These are phyloP conservation scores for Maniola jurtina DNA, from an alignment of 1,140 invertebrate genomes.

Conservation along the genomic window DNA sequence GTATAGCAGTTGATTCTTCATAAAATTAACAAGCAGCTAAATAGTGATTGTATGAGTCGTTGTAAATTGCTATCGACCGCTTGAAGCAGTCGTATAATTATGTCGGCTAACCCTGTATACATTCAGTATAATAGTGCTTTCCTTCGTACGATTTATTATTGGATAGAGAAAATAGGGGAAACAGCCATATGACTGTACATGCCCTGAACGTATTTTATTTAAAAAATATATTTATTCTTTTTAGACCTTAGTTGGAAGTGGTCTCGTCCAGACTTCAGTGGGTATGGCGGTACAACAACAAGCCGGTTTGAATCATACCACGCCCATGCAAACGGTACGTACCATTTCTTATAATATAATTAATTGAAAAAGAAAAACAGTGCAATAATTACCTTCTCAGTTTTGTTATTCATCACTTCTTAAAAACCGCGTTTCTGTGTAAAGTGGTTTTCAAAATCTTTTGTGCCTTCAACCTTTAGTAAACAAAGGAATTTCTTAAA, in stretches of 20 bases:
- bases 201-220: no score
- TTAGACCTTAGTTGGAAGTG: constrained; percentile 50
- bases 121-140: no score
- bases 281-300: constrained; percentile 58
- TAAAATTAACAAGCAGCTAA: no score
- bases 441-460: no score
- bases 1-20: no score
- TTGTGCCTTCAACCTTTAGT: no score
- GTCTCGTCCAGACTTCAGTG: constrained; percentile 60
- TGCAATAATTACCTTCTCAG: not conserved
- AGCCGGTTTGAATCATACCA: constrained; percentile 40
- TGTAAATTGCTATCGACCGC: no score
- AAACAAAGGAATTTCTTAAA: no score
- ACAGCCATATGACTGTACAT: no score
- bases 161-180: not conserved
- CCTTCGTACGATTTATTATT: not conserved
- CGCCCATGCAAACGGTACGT: constrained; percentile 56
- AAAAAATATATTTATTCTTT: not conserved
- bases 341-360: not conserved
- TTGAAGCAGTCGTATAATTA: no score
- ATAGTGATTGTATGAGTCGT: not conserved
- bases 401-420: not conserved
- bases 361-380: not conserved
- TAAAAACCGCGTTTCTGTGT: no score
- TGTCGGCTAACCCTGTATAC: no score